Conservation (phyloP, 1,140 invertebrate genomes). For the Monochamus saltuarius region DNA sequence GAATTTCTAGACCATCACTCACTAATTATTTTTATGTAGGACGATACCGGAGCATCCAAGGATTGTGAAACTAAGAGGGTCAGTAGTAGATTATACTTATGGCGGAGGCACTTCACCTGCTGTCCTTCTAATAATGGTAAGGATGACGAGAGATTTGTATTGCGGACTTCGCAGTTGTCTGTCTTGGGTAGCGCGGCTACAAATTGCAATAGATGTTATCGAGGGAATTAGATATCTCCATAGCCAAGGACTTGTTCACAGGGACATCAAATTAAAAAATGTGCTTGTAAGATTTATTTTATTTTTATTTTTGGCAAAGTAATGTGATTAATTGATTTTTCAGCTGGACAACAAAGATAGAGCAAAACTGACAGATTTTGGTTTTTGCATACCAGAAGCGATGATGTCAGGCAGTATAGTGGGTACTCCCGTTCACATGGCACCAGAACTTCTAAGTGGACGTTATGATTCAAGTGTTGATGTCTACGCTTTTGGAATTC, state of each 20-base stretch:
- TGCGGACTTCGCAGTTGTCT: slow-evolving; percentile 74
- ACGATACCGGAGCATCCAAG: slow-evolving; percentile 82
- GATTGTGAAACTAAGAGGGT: slow-evolving; percentile 79
- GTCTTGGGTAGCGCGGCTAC: slow-evolving; percentile 66
- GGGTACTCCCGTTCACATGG: slow-evolving; percentile 91
- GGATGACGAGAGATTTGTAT: slow-evolving; percentile 76
- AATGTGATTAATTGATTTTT: slow-evolving; percentile 4
- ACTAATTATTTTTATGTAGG: slow-evolving; percentile 52
- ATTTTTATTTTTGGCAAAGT: too few relatives aligned
- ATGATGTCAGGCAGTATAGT: slow-evolving; percentile 88
- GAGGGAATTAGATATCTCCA: slow-evolving; percentile 86
- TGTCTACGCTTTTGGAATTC: slow-evolving; percentile 88
- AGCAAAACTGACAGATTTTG: slow-evolving; percentile 85
- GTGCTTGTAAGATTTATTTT: slow-evolving; percentile 63
- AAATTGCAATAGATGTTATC: slow-evolving; percentile 81
- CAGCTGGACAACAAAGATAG: slow-evolving; percentile 70
- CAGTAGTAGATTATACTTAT: slow-evolving; percentile 80
- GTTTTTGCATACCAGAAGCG: slow-evolving; percentile 89
- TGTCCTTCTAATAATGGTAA: slow-evolving; percentile 77
- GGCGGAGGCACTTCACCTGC: slow-evolving; percentile 66
- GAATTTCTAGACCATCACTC: not conserved
- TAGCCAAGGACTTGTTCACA: slow-evolving; percentile 82
- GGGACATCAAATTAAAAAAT: slow-evolving; percentile 91
- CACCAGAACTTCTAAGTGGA: slow-evolving; percentile 81
- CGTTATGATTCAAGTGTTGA: slow-evolving; percentile 85